phyloP scores from a whole-genome alignment of 2,797 vertebrate species.

The Jordanella pulchra region DNA sequence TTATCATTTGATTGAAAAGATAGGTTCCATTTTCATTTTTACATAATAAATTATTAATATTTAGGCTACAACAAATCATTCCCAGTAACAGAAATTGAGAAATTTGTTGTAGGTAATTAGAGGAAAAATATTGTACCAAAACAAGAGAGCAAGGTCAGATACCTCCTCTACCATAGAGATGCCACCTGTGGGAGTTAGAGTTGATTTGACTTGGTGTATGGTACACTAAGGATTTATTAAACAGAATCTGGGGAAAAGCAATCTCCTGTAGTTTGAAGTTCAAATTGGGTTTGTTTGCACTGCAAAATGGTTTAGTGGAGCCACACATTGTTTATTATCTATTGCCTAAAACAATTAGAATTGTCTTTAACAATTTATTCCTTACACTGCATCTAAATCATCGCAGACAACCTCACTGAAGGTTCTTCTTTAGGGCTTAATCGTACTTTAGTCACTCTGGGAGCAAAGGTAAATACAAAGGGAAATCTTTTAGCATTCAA shows the following conservation, averaged over 20 bases:
- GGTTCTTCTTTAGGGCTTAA: constrained; percentile 16
- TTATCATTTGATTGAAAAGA: neutral
- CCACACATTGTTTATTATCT: constrained; percentile 1
- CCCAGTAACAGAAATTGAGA: neutral
- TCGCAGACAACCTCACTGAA: neutral
- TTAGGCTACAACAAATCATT: neutral
- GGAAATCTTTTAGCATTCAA: constrained; percentile 18
- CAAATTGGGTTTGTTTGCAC: too few relatives aligned
- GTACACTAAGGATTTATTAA: neutral
- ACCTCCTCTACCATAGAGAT: neutral
- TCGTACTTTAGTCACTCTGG: neutral
- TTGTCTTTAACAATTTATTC: neutral
- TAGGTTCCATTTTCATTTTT: neutral
- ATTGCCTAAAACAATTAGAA: neutral
- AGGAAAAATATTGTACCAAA: neutral
- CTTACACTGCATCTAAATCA: constrained; percentile 3
- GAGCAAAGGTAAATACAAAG: constrained; percentile 14
- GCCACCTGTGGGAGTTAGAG: neutral
- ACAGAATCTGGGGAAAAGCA: neutral
- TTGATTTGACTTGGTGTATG: neutral
- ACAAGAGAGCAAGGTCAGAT: neutral
- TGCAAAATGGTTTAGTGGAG: neutral
- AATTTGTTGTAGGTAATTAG: neutral
- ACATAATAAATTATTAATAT: neutral
- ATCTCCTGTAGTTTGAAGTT: neutral